Evolutionary conservation across 2,113 vertebrate species (phyloP).

Genomic region (Dryoscopus gambensis): DNA sequence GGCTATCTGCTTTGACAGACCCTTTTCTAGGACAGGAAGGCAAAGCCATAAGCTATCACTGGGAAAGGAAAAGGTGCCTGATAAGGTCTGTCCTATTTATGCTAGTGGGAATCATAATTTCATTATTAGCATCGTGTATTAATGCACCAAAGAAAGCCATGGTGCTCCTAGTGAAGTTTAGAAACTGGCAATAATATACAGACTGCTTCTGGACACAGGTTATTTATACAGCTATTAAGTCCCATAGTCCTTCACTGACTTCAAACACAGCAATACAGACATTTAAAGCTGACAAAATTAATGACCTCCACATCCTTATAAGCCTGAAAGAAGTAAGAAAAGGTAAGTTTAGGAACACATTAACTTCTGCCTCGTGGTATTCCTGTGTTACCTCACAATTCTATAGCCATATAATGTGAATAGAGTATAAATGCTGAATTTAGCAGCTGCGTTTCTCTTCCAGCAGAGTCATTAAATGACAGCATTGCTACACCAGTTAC

Average conservation of each 20-base stretch:
- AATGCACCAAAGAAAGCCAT: neutral
- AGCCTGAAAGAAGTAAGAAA: neutral
- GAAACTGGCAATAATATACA: neutral
- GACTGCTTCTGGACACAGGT: neutral
- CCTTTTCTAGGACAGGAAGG: neutral
- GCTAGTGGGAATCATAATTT: neutral
- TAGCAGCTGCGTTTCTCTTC: neutral
- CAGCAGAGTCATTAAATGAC: neutral
- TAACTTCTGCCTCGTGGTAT: neutral
- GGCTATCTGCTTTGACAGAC: neutral
- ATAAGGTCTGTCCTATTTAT: neutral
- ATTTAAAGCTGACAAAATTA: neutral
- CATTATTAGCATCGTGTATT: neutral
- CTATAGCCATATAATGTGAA: neutral
- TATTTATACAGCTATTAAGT: neutral
- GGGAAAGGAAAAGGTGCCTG: neutral
- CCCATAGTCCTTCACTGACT: neutral
- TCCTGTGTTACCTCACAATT: neutral
- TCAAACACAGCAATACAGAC: neutral
- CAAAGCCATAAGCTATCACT: neutral
- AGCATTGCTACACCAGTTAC: neutral
- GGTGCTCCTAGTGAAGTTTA: neutral
- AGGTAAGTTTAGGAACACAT: neutral
- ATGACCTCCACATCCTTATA: neutral
- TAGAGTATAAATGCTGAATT: neutral